Evolutionary conservation across 1,140 invertebrate genomes (phyloP).

Genomic region (Papilio polytes): DNA sequence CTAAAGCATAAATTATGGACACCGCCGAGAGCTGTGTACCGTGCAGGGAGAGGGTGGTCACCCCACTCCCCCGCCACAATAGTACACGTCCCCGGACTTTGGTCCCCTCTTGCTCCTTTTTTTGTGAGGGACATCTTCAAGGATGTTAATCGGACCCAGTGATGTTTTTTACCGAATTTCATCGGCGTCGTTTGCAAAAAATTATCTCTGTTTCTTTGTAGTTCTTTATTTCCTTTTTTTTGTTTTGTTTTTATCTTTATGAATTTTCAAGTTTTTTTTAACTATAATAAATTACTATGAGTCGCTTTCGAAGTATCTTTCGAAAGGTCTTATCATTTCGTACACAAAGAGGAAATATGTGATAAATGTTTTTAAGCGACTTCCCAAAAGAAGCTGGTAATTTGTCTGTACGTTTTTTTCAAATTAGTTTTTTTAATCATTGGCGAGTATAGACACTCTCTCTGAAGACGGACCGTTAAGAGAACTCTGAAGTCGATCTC

Average conservation of each 20-base stretch:
- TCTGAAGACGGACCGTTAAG: no score
- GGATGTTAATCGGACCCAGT: conserved; percentile 77
- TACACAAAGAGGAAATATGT: no score
- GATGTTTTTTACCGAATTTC: conserved; percentile 63
- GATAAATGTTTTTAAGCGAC: no score
- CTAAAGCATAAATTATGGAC: conserved; percentile 80
- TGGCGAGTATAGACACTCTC: no score
- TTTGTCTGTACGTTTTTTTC: no score
- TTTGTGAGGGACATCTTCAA: conserved; percentile 77
- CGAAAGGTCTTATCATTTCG: no score
- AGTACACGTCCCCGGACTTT: conserved; percentile 75
- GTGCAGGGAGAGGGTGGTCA: conserved; percentile 53
- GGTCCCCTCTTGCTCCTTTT: conserved; percentile 74
- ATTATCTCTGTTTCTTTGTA: conserved; percentile 45
- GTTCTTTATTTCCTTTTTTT: conserved; percentile 43
- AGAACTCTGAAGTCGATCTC: no score
- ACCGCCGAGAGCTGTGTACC: conserved; percentile 65
- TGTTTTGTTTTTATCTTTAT: conserved; percentile 42
- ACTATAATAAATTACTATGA: background rate
- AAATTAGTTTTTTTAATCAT: no score
- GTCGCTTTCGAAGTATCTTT: no score
- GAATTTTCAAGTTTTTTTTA: conserved; percentile 14
- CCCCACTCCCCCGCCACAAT: conserved; percentile 62
- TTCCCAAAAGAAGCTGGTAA: no score
- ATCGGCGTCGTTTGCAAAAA: conserved; percentile 55